A percentile compares a stretch with the other conserved stretches of the same genome.
phyloP scores from a whole-genome alignment of 2,888 invertebrate genomes.

The Chalcis sispes region DNA sequence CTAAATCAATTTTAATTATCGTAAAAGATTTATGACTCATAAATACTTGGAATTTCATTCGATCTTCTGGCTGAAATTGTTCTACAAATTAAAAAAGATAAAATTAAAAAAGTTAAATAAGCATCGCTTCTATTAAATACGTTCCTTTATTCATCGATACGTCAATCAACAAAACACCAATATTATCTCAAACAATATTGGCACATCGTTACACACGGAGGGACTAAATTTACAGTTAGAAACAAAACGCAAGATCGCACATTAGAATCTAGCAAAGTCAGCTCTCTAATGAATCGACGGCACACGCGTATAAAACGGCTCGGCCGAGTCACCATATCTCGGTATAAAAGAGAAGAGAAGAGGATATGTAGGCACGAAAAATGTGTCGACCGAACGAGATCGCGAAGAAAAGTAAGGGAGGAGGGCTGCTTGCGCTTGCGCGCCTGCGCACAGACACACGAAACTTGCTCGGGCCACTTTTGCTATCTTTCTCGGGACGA shows the following conservation, averaged over 20 bases:
- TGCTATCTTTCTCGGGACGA: constrained; percentile 42
- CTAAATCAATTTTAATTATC: too few relatives aligned
- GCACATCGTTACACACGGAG: too few relatives aligned
- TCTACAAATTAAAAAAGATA: too few relatives aligned
- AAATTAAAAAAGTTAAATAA: too few relatives aligned
- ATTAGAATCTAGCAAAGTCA: constrained; percentile 26
- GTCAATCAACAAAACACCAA: too few relatives aligned
- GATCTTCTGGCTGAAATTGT: too few relatives aligned
- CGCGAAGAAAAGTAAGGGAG: constrained; percentile 8
- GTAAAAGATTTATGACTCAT: too few relatives aligned
- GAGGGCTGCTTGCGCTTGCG: constrained; percentile 17
- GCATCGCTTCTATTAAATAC: too few relatives aligned
- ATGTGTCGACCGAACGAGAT: background rate
- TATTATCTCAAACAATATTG: too few relatives aligned
- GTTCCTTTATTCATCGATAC: too few relatives aligned
- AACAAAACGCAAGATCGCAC: constrained; percentile 1
- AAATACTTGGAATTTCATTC: too few relatives aligned
- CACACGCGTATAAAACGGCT: constrained; percentile 39
- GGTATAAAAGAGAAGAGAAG: background rate
- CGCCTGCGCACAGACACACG: constrained; percentile 18
- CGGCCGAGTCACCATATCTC: background rate
- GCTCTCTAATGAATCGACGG: constrained; percentile 50
- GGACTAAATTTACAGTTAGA: too few relatives aligned
- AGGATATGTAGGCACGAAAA: constrained; percentile 5
- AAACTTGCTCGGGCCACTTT: constrained; percentile 51